A percentile compares a stretch with the other conserved stretches of the same genome.
Conservation (phyloP, 2,888 invertebrate genomes). For the Catocala fraxini region DNA sequence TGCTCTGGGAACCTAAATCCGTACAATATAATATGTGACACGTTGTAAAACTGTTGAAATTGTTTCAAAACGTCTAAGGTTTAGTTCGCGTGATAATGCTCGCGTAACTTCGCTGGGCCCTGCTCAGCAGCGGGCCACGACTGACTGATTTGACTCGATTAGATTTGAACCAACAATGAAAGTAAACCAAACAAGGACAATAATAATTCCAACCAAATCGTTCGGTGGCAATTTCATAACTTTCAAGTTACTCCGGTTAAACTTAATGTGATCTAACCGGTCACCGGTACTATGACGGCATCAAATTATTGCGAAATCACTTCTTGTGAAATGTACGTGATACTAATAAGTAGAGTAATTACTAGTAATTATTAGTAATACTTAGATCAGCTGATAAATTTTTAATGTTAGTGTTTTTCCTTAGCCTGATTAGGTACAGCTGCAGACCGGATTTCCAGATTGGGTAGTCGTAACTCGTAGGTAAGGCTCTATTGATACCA, state of each 20-base stretch:
- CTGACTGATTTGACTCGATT: neutral
- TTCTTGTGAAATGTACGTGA: slow-evolving; percentile 64
- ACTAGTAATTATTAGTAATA: slow-evolving; percentile 16
- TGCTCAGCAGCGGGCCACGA: too few species aligned
- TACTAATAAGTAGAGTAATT: slow-evolving; percentile 55
- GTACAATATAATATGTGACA: too few species aligned
- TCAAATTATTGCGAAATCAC: slow-evolving; percentile 64
- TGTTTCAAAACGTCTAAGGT: too few species aligned
- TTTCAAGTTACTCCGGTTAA: slow-evolving; percentile 55
- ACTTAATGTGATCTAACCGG: slow-evolving; percentile 62
- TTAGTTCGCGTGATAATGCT: neutral
- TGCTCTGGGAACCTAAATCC: too few species aligned
- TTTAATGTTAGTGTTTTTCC: slow-evolving; percentile 26
- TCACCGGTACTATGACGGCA: slow-evolving; percentile 53
- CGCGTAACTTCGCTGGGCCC: neutral
- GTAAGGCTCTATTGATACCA: too few species aligned
- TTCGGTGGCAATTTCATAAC: slow-evolving; percentile 56
- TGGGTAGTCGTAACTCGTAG: too few species aligned
- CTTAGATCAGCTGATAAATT: slow-evolving; percentile 28
- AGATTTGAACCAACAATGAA: slow-evolving; percentile 22
- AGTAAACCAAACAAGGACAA: slow-evolving; percentile 49
- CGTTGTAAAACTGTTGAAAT: too few species aligned
- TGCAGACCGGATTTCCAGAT: slow-evolving; percentile 1
- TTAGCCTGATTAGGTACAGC: slow-evolving; percentile 22
- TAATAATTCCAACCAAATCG: slow-evolving; percentile 35